Evolutionary conservation across 1,140 invertebrate species (phyloP), one percentile per base, ranked within the genome.

Genomic region (Dreissena polymorpha): DNA sequence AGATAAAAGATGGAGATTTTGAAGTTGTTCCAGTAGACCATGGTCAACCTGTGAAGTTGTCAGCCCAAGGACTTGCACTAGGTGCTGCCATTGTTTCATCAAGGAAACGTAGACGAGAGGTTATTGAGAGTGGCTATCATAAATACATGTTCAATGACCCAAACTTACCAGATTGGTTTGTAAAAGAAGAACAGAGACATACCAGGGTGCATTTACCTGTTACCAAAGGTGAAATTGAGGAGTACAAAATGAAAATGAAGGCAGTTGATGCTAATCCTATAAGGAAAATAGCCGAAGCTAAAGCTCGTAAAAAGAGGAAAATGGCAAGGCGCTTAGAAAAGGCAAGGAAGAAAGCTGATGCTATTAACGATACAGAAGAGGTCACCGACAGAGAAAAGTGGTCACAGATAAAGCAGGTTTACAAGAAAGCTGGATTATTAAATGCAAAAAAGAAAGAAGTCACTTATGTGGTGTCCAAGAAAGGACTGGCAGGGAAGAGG

Each of bases 281-380:
- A 67, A 99, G 99, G 93, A 99, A 99, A 94, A 97, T 99, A 0
- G 95, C 98, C 86, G 98, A 99, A 94, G 99, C 99, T 0, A 99
- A 99, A 92, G 97, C 97, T 0, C 95, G 99, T 67, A 99, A 99
- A 94, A 99, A 99, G 95, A 96, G 96, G 90, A 95, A 97, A 85
- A 95, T 96, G 64, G 57, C 96, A 69, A 96, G 95, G 84, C 96
- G 96, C 91, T 93, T 99, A 91, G 97, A 99, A 87, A 97, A 96
- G 89, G 98, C 98, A 0, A 97, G 98, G 92, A 99, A 99, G 93
- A 98, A 97, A 92, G 96, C 98, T 0, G 98, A 99, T 92, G 94
- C 95, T 21, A 94, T 99, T 14, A 95, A 98, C 92, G 98, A 99
- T 63, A 97, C 97, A 91, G 94, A 94, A 2, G 98, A 99, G 86